These are phyloP conservation scores for Phymatocera aterrima DNA, from an alignment of 2,888 invertebrate genomes.

Conservation along the genomic window DNA sequence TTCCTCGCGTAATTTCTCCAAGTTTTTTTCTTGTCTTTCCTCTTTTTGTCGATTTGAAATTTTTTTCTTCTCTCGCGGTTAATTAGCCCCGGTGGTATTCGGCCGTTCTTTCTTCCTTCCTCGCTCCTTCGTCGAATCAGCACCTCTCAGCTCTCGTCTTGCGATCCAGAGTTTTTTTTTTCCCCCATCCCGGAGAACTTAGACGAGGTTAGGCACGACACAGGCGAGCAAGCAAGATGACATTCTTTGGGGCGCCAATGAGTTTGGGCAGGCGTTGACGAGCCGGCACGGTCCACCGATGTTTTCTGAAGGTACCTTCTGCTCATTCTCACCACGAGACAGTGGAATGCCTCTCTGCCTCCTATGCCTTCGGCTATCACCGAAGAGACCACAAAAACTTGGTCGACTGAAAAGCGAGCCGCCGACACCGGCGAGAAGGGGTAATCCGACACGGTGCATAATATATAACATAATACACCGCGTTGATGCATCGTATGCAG, in stretches of 20 bases:
- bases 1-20: neutral
- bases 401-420: constrained; percentile 49
- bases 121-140: constrained; percentile 31
- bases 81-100: constrained; percentile 52
- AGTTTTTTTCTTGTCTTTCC: constrained; percentile 38
- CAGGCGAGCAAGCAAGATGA: constrained; percentile 58
- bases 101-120: constrained; percentile 10
- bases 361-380: constrained; percentile 65
- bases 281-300: constrained; percentile 68
- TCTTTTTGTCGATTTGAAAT: constrained; percentile 50
- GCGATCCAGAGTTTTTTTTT: constrained; percentile 35
- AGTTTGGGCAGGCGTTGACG: constrained; percentile 71
- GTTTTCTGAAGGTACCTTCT: constrained; percentile 64
- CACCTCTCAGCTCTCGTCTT: constrained; percentile 5
- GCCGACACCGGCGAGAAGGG: constrained; percentile 40
- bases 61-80: constrained; percentile 52
- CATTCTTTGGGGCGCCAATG: constrained; percentile 71
- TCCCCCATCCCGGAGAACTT: neutral
- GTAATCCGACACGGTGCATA: constrained; percentile 64
- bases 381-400: constrained; percentile 65
- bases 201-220: constrained; percentile 20
- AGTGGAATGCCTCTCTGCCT: constrained; percentile 49
- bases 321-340: constrained; percentile 50
- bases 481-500: constrained; percentile 5
- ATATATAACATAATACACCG: constrained; percentile 51